Conservation (phyloP, 1,140 invertebrate genomes). For the Amphibalanus amphitrite region DNA sequence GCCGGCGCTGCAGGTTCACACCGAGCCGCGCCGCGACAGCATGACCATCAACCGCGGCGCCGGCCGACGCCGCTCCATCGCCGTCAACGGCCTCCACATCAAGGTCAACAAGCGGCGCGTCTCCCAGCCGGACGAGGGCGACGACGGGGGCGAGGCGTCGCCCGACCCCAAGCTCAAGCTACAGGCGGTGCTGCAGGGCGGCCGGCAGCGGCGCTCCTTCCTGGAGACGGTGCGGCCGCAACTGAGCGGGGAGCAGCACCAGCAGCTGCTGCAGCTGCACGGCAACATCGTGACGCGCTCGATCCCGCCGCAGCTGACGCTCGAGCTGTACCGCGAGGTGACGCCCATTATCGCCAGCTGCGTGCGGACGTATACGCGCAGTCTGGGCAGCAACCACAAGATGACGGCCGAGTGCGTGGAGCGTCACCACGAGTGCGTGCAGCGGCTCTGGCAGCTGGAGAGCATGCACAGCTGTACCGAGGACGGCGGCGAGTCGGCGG, state of each 20-base stretch:
- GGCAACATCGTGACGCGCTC: neutral
- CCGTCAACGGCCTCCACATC: neutral
- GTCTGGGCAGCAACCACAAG: neutral
- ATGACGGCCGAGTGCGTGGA: neutral
- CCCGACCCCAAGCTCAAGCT: neutral
- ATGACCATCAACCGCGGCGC: neutral
- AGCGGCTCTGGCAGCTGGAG: conserved; percentile 4
- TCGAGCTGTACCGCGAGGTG: neutral
- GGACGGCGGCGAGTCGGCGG: neutral
- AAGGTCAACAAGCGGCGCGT: neutral
- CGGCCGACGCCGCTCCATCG: neutral
- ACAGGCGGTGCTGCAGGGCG: neutral
- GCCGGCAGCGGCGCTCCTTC: neutral
- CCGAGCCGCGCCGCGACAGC: neutral
- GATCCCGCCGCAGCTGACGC: neutral
- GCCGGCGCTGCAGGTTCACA: neutral
- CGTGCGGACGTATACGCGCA: neutral
- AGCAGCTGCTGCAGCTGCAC: neutral
- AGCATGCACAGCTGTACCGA: neutral
- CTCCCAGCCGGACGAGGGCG: neutral
- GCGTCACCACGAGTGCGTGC: neutral
- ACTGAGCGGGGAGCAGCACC: neutral
- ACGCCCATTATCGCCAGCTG: neutral
- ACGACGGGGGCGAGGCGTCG: neutral
- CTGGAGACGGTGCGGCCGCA: neutral